Evolutionary conservation across 2,888 invertebrate species (phyloP).

Genomic region (Drosophila meridionalis): DNA sequence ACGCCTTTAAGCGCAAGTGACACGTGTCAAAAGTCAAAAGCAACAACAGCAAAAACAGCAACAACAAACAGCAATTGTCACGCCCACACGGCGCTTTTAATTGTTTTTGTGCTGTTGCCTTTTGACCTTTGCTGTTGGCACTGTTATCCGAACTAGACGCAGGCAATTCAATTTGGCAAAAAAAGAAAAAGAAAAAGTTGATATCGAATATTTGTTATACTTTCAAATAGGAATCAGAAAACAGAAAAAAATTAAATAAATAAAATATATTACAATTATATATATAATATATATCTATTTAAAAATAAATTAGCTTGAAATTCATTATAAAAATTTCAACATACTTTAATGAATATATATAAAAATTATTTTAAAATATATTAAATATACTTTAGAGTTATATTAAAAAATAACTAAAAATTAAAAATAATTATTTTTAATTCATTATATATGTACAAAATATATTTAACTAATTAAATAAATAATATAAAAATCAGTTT

Average conservation of each 20-base stretch:
- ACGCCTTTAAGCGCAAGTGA: constrained; percentile 53
- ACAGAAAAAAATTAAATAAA: background rate
- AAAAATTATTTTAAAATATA: too few species aligned
- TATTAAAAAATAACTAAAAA: background rate
- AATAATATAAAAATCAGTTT: background rate
- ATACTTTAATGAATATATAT: too few species aligned
- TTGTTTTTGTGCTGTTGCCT: constrained; percentile 47
- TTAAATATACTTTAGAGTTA: too few species aligned
- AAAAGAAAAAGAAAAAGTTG: background rate
- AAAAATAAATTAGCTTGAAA: background rate
- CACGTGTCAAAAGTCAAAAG: constrained; percentile 68
- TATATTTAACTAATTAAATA: background rate
- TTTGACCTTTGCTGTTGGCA: background rate
- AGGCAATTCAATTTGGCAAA: constrained; percentile 3
- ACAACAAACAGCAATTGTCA: constrained; percentile 38
- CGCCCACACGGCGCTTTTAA: constrained; percentile 64
- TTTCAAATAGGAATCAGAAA: background rate
- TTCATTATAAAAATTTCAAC: background rate
- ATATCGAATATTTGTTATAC: background rate
- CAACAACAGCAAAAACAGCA: constrained; percentile 36
- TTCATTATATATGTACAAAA: background rate
- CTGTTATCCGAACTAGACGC: background rate
- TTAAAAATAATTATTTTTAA: background rate
- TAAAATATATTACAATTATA: background rate
- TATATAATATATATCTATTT: background rate